Evolutionary conservation across 2,797 vertebrate species (phyloP), one percentile per base, ranked within the genome.

Genomic region (Dryobates pubescens): DNA sequence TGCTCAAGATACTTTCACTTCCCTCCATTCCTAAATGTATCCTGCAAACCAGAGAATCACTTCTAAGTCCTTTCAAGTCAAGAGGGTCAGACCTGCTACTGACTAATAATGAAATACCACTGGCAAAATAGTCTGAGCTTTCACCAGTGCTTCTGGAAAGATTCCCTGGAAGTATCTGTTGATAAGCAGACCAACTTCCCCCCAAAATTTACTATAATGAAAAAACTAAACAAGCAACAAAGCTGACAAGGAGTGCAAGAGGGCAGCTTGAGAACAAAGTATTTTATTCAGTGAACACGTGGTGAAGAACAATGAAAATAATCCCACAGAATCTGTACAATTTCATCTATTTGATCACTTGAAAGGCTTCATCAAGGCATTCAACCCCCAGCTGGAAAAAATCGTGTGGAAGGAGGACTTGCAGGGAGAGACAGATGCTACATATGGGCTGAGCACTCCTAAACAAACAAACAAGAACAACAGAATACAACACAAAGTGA

Each of bases 341-440:
- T 97, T 96, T 96, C 91, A 95, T 89, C 95, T 93, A 94, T 95
- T 90, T 96, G 94, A 96, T 87, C 90, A 93, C 71, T 96, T 97
- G 90, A 97, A 97, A 96, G 92, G 89, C 89, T 96, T 96, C 97
- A 97, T 97, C 90, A 97, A 95, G 90, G 64, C 96, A 95, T 93
- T 96, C 94, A 92, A 95, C 83, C 90, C 86, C 90, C 86, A 96
- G 92, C 92, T 90, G 84, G 70, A 82, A 96, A 95, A 91, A 91
- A 94, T 15, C 6, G 58, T 45, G 69, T n/a, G 65, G 69, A 96
- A 70, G 77, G 96, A 79, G 85, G 68, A 88, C 72, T 43, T 36
- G 43, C 91, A 92, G 36, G 94, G 88, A 95, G 91, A 97, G 90
- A 94, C 97, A 97, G 96, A 97, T 97, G 97, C 96, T 91, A 76